Base-by-base conservation (phyloP, 92 coral and sea anemone genomes). In the Scolanthus callimorphus region DNA sequence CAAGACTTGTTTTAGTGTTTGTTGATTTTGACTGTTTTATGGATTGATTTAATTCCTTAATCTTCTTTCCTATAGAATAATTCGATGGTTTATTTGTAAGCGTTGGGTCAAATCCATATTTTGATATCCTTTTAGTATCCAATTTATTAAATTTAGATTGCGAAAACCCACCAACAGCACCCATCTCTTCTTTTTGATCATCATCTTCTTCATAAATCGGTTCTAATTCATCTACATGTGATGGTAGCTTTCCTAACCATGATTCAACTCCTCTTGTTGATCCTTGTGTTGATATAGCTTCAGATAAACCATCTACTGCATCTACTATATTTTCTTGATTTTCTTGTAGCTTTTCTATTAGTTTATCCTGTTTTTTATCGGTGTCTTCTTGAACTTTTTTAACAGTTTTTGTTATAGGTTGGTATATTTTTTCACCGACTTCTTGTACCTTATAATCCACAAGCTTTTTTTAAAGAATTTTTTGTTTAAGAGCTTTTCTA, bases 301-400 rank as follows among this genome's bases (percentile, higher is more conserved):
- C 75, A 39, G 39, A 57, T 39, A 58, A 20, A 30, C 20, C 25
- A 0, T 68, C 66, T 26, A 68, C 22, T 46, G 22, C 27, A 4
- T 25, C 55, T 6, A 23, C 29, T 12, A 65, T 50, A 54, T 22
- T 41, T 0, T 65, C 72, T 34, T 65, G 69, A 24, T 55, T 55
- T n/a, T 65, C 65, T 25, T 55, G 20, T 34, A 65, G 34, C 49
- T 65, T 17, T n/a, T 65, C 49, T 15, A 65, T 54, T 0, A 65
- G 11, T 56, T 65, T 26, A 27, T 65, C 72, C 17, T 65, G 72
- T 65, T 55, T 65, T 25, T 65, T 37, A 37, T 65, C 68, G 17
- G 30, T 37, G 19, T 30, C 48, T 37, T 65, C 31, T 27, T 52
- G 39, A n/a, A 46, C 72, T 19, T 2, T 65, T 12, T 65, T 41